phyloP scores from a whole-genome alignment of 2,113 vertebrate genomes.

The Numenius arquata region DNA sequence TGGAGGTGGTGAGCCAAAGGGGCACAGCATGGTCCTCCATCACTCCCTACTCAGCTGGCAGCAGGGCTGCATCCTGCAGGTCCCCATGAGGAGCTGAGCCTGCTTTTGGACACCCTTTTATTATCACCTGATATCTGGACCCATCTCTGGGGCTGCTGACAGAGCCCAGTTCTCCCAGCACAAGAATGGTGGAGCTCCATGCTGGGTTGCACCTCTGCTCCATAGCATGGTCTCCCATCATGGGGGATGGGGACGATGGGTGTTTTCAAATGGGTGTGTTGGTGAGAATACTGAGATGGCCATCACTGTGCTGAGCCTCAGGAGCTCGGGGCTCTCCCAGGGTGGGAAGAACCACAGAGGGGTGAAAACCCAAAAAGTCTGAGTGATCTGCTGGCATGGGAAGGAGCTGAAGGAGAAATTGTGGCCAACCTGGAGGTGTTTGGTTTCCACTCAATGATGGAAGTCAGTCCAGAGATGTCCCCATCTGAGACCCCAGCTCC shows the following conservation, averaged over 20 bases:
- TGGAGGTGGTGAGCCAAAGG: neutral
- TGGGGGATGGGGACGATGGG: accelerated
- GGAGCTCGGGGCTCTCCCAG: neutral
- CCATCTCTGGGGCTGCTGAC: neutral
- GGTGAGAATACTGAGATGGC: neutral
- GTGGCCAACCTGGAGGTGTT: accelerated
- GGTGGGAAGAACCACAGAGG: neutral
- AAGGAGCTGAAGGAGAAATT: neutral
- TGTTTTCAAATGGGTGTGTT: neutral
- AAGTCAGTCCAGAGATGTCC: neutral
- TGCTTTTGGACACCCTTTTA: neutral
- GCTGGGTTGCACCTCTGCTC: neutral
- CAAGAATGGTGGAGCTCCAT: accelerated
- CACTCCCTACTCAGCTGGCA: neutral
- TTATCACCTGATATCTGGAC: neutral
- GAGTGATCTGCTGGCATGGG: neutral
- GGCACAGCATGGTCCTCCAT: accelerated
- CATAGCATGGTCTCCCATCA: neutral
- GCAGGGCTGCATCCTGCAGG: neutral
- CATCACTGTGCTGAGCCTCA: neutral
- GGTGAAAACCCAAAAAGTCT: neutral
- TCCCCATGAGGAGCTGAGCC: neutral
- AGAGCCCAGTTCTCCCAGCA: neutral
- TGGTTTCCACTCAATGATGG: neutral
- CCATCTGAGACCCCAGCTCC: neutral